A percentile compares a stretch with the other conserved stretches of the same genome.
Conservation (phyloP, 2,797 vertebrate genomes). For the Hypotaenidia okinawae region DNA sequence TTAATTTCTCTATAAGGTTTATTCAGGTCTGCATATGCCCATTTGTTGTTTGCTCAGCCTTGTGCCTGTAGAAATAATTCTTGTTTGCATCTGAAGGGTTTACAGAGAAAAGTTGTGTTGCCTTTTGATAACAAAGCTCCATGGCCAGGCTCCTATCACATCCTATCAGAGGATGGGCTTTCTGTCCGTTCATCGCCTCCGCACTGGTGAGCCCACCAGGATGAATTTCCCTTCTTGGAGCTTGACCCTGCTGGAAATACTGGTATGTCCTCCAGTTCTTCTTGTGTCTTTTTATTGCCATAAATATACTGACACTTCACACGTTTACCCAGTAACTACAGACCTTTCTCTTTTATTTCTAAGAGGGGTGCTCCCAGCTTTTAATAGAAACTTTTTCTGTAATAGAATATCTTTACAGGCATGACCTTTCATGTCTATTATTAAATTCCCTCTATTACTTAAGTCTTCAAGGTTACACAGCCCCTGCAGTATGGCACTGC, state of each 20-base stretch:
- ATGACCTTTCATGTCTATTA: not conserved
- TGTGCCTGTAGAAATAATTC: not conserved
- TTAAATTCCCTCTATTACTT: not conserved
- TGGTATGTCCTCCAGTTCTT: not conserved
- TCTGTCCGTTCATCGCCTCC: not conserved
- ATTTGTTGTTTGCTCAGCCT: not conserved
- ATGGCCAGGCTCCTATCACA: not conserved
- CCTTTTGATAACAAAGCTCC: not conserved
- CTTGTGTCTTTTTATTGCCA: not conserved
- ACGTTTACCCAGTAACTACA: not conserved
- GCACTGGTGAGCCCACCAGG: not conserved
- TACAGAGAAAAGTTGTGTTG: not conserved
- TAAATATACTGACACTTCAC: not conserved
- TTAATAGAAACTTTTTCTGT: not conserved
- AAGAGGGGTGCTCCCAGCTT: not conserved
- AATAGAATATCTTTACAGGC: not conserved
- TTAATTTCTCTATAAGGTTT: not conserved
- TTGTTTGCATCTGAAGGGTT: not conserved
- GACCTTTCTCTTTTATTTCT: not conserved
- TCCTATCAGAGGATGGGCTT: not conserved
- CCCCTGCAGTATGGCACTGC: not conserved
- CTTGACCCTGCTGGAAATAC: not conserved
- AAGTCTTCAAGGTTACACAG: not conserved
- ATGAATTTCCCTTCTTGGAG: not conserved
- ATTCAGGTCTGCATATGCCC: not conserved